A percentile compares a stretch with the other conserved stretches of the same genome.
These are phyloP conservation scores for Amphimedon queenslandica DNA, from an alignment of 37 sponge, comb jelly and placozoan genomes.

Conservation along the genomic window DNA sequence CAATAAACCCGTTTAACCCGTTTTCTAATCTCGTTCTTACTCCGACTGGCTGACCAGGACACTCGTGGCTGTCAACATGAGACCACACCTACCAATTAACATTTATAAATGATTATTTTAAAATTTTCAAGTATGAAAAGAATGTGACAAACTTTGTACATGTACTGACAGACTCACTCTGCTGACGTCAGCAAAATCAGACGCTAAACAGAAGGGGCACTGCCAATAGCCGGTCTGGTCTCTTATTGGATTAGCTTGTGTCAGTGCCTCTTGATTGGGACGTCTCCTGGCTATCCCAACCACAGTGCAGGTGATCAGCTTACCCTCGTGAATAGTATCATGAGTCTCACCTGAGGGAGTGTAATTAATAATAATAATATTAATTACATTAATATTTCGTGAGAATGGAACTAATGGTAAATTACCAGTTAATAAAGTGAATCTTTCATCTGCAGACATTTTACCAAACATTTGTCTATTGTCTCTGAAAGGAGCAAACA, in stretches of 20 bases:
- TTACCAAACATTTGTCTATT: constrained; percentile 31
- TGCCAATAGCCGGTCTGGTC: constrained; percentile 75
- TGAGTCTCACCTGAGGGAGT: constrained; percentile 36
- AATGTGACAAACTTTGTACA: neutral
- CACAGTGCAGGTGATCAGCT: constrained; percentile 85
- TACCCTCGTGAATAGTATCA: constrained; percentile 72
- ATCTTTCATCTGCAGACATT: constrained; percentile 66
- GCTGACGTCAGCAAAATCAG: constrained; percentile 74
- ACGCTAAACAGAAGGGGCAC: constrained; percentile 91
- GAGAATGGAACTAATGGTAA: neutral
- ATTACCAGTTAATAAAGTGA: constrained; percentile 68
- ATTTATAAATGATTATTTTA: neutral
- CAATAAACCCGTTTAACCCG: constrained; percentile 90
- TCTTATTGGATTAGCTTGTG: constrained; percentile 71
- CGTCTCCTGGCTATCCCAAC: constrained; percentile 77
- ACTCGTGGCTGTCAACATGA: constrained; percentile 91
- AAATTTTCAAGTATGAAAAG: too few species aligned
- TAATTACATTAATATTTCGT: constrained; percentile 30
- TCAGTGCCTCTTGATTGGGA: constrained; percentile 71
- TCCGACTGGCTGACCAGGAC: constrained; percentile 94
- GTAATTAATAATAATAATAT: too few species aligned
- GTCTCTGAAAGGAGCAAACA: constrained; percentile 81
- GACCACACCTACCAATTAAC: constrained; percentile 76
- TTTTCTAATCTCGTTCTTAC: constrained; percentile 83
- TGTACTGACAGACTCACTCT: neutral